Conservation (phyloP, 1,140 invertebrate species). For the Neodiprion lecontei region DNA sequence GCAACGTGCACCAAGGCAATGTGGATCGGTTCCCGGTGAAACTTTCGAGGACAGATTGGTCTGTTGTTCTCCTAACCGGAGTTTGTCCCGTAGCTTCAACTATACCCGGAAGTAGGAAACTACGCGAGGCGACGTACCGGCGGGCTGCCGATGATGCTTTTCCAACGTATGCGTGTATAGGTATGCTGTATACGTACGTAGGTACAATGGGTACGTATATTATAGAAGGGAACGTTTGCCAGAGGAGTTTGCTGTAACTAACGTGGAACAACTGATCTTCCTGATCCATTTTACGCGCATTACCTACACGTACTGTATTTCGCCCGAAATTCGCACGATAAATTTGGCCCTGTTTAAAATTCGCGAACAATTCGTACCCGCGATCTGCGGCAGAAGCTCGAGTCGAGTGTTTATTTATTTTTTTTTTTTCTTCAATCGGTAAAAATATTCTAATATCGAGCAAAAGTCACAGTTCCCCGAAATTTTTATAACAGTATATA, state of each 20-base stretch:
- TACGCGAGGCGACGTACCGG: no score
- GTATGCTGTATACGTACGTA: no score
- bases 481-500: background rate
- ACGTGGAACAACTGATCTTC: background rate
- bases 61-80: background rate
- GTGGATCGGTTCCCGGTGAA: constrained; percentile 1
- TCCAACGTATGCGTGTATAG: no score
- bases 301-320: background rate
- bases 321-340: no score
- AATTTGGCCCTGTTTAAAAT: no score
- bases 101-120: background rate
- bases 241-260: no score
- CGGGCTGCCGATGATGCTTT: background rate
- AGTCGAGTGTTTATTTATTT: no score
- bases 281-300: background rate
- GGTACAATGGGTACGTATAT: no score
- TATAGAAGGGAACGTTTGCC: no score
- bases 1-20: background rate
- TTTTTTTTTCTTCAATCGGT: background rate
- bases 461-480: background rate
- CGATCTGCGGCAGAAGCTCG: no score
- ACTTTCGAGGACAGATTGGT: constrained; percentile 1
- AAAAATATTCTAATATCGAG: background rate
- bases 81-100: background rate
- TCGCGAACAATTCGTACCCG: no score